Percentiles rank a stretch among this genome's conserved stretches.
phyloP scores from a whole-genome alignment of 1,140 invertebrate species.

The Ooceraea biroi region DNA sequence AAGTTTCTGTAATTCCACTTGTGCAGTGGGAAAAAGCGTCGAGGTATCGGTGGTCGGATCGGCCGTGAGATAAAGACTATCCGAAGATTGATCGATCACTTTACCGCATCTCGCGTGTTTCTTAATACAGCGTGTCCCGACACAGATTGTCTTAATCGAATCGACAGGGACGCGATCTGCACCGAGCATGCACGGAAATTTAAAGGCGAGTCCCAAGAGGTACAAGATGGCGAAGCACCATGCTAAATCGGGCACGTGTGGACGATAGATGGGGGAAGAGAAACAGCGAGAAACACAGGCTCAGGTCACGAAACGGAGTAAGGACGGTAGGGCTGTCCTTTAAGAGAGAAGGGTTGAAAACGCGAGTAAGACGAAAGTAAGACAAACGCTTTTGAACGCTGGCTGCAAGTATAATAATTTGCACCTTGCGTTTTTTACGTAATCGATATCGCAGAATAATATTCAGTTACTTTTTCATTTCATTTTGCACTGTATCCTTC shows the following conservation, averaged over 20 bases:
- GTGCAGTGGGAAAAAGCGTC: slow-evolving; percentile 19
- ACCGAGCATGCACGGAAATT: slow-evolving; percentile 40
- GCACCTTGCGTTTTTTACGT: neutral
- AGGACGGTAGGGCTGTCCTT: slow-evolving; percentile 37
- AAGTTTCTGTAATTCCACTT: slow-evolving; percentile 50
- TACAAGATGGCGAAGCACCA: slow-evolving; percentile 73
- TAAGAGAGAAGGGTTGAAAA: slow-evolving; percentile 57
- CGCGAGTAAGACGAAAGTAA: neutral
- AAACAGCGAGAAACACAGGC: slow-evolving; percentile 18
- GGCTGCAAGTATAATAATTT: neutral
- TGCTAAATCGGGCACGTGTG: slow-evolving; percentile 73
- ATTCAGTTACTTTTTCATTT: slow-evolving; percentile 5
- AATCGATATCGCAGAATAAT: slow-evolving; percentile 12
- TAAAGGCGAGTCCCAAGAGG: slow-evolving; percentile 18
- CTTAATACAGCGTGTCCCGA: slow-evolving; percentile 54
- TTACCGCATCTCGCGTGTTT: slow-evolving; percentile 20
- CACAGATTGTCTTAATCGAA: slow-evolving; percentile 71
- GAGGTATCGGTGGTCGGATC: slow-evolving; percentile 72
- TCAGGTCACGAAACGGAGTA: slow-evolving; percentile 57
- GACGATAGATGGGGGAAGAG: slow-evolving; percentile 33
- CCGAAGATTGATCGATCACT: slow-evolving; percentile 70
- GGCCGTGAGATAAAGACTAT: slow-evolving; percentile 72
- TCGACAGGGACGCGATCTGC: slow-evolving; percentile 30
- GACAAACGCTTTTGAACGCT: slow-evolving; percentile 4
- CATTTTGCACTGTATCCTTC: neutral